A percentile compares a stretch with the other conserved stretches of the same genome.
phyloP scores from a whole-genome alignment of 2,888 invertebrate species.

The Acleris emargana region DNA sequence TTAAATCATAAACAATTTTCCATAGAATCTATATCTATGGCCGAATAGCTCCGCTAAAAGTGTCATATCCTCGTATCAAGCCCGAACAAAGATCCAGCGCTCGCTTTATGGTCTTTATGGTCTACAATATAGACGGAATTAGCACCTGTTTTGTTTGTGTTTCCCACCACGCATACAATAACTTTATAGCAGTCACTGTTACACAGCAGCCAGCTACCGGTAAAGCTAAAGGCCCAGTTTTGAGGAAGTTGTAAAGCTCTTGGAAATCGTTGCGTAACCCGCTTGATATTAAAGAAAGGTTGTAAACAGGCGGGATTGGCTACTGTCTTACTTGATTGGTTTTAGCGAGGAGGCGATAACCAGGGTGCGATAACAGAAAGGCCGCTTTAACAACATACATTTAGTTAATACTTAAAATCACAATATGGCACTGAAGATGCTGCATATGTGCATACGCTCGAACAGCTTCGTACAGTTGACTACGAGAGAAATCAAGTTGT shows the following conservation, averaged over 20 bases:
- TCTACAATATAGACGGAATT: constrained; percentile 37
- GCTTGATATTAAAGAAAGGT: constrained; percentile 23
- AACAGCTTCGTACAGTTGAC: no score
- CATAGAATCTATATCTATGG: constrained; percentile 10
- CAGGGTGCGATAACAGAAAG: no score
- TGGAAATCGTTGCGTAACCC: constrained; percentile 13
- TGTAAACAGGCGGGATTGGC: constrained; percentile 23
- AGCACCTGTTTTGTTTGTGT: constrained; percentile 38
- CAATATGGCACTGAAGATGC: no score
- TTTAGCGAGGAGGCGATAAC: constrained; percentile 21
- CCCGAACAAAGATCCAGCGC: constrained; percentile 20
- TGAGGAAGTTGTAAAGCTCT: constrained; percentile 31
- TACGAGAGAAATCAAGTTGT: no score
- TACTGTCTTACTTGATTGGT: constrained; percentile 24
- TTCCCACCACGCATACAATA: constrained; percentile 37
- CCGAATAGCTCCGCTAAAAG: constrained; percentile 32
- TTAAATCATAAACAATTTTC: constrained; percentile 21
- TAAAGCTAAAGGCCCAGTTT: constrained; percentile 19
- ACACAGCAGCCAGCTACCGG: constrained; percentile 15
- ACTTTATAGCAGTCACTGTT: constrained; percentile 32
- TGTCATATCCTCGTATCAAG: constrained; percentile 32
- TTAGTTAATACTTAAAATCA: no score
- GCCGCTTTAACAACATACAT: no score
- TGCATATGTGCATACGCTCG: no score
- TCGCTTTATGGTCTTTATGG: constrained; percentile 23